A percentile compares a stretch with the other conserved stretches of the same genome.
Conservation (phyloP, 2,888 invertebrate genomes). For the Protophormia terraenovae region DNA sequence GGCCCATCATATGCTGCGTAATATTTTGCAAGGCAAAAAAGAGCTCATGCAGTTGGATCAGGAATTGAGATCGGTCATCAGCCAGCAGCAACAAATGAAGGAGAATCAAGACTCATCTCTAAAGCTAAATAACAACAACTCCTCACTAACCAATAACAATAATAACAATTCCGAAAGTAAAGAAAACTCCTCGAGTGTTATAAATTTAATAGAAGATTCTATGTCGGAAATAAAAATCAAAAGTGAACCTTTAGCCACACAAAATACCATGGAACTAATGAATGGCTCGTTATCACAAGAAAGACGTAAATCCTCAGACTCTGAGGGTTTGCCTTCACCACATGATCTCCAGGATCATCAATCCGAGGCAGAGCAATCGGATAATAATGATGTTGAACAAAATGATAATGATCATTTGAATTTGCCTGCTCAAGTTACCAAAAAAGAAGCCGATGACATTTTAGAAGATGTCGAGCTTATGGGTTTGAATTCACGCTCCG, state of each 20-base stretch:
- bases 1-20: conserved; percentile 93
- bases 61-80: conserved; percentile 84
- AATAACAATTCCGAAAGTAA: conserved; percentile 68
- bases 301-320: conserved; percentile 76
- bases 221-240: conserved; percentile 78
- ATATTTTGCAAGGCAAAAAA: conserved; percentile 94
- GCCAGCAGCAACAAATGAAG: conserved; percentile 79
- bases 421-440: conserved; percentile 73
- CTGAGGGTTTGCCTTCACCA: conserved; percentile 69
- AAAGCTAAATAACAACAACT: conserved; percentile 75
- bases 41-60: conserved; percentile 89
- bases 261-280: conserved; percentile 73
- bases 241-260: conserved; percentile 76
- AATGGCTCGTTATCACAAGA: conserved; percentile 66
- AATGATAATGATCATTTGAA: conserved; percentile 61
- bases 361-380: conserved; percentile 50
- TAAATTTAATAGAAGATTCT: conserved; percentile 81
- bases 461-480: conserved; percentile 79
- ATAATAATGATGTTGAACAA: conserved; percentile 60
- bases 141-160: conserved; percentile 69
- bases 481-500: conserved; percentile 79
- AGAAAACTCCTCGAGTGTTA: conserved; percentile 68
- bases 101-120: conserved; percentile 80
- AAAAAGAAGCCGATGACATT: conserved; percentile 79
- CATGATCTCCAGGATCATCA: conserved; percentile 61